Percentiles rank a stretch among this genome's conserved stretches.
Evolutionary conservation across 2,797 vertebrate genomes (phyloP).

Genomic region (Lutjanus campechanus): DNA sequence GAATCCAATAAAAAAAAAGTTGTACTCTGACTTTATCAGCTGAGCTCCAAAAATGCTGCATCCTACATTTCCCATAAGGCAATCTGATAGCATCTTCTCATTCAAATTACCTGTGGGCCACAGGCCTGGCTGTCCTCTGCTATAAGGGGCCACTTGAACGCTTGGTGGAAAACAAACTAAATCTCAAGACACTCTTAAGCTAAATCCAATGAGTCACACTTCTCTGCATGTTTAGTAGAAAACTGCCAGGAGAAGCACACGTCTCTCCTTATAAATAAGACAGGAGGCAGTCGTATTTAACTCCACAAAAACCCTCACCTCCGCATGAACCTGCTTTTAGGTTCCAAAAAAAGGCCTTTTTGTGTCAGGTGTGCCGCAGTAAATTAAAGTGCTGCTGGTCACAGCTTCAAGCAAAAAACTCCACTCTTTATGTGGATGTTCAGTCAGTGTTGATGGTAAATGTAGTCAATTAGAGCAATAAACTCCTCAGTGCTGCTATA

Average conservation of each 20-base stretch:
- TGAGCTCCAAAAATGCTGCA: background rate
- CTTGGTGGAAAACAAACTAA: too few relatives aligned
- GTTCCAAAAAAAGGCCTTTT: background rate
- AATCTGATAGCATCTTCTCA: too few relatives aligned
- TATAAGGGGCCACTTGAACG: too few relatives aligned
- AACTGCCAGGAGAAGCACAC: background rate
- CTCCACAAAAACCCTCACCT: background rate
- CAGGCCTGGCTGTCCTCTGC: background rate
- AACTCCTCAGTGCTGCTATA: too few relatives aligned
- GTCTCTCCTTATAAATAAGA: background rate
- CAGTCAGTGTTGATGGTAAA: too few relatives aligned
- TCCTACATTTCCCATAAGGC: too few relatives aligned
- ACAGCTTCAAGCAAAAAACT: background rate
- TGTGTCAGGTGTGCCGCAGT: background rate
- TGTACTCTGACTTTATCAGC: background rate
- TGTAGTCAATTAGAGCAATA: too few relatives aligned
- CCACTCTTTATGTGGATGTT: too few relatives aligned
- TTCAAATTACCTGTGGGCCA: too few relatives aligned
- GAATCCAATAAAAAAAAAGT: background rate
- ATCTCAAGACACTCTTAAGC: background rate
- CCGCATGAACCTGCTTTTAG: background rate
- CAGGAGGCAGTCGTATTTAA: background rate
- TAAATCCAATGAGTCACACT: background rate
- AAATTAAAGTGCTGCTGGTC: background rate
- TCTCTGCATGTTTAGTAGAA: background rate